These are phyloP conservation scores for Calliscelio sp. DNA, from an alignment of 2,888 invertebrate genomes.

Conservation along the genomic window DNA sequence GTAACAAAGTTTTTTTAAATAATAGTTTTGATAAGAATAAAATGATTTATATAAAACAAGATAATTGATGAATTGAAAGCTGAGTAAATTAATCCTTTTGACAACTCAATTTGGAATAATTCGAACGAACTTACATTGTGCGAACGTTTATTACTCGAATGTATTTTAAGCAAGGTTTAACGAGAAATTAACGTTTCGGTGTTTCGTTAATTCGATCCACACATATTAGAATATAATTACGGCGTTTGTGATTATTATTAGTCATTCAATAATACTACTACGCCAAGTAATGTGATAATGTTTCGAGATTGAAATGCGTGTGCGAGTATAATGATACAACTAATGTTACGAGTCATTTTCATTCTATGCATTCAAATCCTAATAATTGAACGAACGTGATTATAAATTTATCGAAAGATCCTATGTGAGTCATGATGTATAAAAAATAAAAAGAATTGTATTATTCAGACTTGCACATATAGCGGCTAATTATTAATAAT, in stretches of 20 bases:
- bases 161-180: conserved; percentile 27
- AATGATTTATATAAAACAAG: too few relatives aligned
- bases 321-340: conserved; percentile 7
- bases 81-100: too few relatives aligned
- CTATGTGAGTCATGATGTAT: too few relatives aligned
- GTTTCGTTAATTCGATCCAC: conserved; percentile 41
- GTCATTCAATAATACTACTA: conserved; percentile 35
- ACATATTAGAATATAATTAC: conserved; percentile 40
- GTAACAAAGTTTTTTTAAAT: too few relatives aligned
- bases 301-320: conserved; percentile 7
- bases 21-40: too few relatives aligned
- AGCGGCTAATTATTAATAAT: not conserved
- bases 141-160: not conserved
- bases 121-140: not conserved
- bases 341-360: conserved; percentile 19
- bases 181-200: conserved; percentile 25
- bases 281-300: conserved; percentile 34
- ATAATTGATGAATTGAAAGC: too few relatives aligned
- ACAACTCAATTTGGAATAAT: conserved; percentile 22
- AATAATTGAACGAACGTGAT: not conserved
- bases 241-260: conserved; percentile 38
- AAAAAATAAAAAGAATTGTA: not conserved
- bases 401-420: not conserved
- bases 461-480: not conserved
- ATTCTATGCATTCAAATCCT: conserved; percentile 10